phyloP scores from a whole-genome alignment of 2,113 vertebrate species.

The Zeus faber region DNA sequence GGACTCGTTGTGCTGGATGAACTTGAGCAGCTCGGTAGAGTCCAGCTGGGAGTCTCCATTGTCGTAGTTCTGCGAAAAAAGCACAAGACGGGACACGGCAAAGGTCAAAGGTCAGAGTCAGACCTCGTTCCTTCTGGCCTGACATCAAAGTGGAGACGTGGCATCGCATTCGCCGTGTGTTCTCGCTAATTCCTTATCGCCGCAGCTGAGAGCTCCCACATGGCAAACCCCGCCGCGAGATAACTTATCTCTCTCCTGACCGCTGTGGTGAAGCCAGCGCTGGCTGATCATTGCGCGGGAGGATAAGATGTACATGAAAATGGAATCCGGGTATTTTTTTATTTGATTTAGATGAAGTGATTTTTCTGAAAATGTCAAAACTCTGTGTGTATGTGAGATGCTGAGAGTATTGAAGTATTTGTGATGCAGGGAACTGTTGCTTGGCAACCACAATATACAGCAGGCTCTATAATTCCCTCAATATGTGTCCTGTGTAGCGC shows the following conservation, averaged over 20 bases:
- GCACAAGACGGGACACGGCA: too few relatives aligned
- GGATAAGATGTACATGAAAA: background rate
- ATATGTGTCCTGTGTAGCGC: background rate
- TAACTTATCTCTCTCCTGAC: background rate
- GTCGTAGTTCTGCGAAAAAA: conserved; percentile 90
- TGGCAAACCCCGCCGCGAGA: background rate
- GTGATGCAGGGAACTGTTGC: background rate
- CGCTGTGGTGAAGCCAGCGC: background rate
- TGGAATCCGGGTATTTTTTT: too few relatives aligned
- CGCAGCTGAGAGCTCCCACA: conserved; percentile 3
- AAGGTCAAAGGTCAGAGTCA: background rate
- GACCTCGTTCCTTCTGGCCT: too few relatives aligned
- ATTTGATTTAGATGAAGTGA: too few relatives aligned
- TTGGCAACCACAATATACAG: background rate
- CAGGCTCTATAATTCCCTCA: conserved; percentile 2
- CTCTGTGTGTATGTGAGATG: background rate
- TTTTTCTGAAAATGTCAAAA: too few relatives aligned
- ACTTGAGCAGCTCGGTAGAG: conserved; percentile 91
- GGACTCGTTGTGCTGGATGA: conserved; percentile 94
- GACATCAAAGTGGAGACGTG: too few relatives aligned
- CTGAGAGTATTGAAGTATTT: background rate
- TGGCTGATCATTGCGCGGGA: background rate
- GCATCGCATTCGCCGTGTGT: too few relatives aligned
- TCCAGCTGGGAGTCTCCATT: conserved; percentile 90
- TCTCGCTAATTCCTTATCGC: conserved; percentile 14